Evolutionary conservation across 53 echinoderm and acorn worm genomes (phyloP), one percentile per base, ranked within the genome.

Genomic region (Holothuria leucospilota): DNA sequence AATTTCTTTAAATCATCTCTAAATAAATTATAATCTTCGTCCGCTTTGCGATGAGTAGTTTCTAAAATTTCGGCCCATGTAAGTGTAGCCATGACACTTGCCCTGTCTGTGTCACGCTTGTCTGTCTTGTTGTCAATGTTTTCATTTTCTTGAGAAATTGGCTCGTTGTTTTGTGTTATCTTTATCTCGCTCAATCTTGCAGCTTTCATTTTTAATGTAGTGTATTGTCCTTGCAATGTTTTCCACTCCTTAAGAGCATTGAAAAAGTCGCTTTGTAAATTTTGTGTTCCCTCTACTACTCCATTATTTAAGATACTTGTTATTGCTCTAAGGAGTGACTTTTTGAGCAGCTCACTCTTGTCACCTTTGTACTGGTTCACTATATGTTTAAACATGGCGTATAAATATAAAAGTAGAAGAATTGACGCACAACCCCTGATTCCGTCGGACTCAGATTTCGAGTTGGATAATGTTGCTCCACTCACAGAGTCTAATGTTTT

Each of bases 291-390:
- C 0, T 6, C 64, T 23, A 27, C 27, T 9, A 64, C 6, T 5
- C 64, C 27, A 64, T 27, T 23, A 64, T 64, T 64, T 64, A 64
- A 64, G 64, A 64, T 27, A 64, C 8, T 64, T 16, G 64, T 64
- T 27, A 12, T 64, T 25, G 64, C 64, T 23, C 24, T 64, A 64
- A 27, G 24, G 6, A 64, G 64, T 27, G 64, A 23, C 8, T 64
- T 64, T 27, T 23, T 64, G 5, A 64, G 23, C 23, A 64, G 8
- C 13, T 8, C 4, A 8, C 24, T 9, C 27, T 64, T 2, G 9
- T 27, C 27, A 5, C 27, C 64, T 27, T 16, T 64, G 15, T 64
- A 25, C 20, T 64, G 23, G 9, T 27, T 64, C 13, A 64, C 27
- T 27, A 64, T 27, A 14, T 5, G 27, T 8, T 23, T 25, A 23